Conservation (phyloP, 2,797 vertebrate genomes). For the Pantherophis alleghaniensis region DNA sequence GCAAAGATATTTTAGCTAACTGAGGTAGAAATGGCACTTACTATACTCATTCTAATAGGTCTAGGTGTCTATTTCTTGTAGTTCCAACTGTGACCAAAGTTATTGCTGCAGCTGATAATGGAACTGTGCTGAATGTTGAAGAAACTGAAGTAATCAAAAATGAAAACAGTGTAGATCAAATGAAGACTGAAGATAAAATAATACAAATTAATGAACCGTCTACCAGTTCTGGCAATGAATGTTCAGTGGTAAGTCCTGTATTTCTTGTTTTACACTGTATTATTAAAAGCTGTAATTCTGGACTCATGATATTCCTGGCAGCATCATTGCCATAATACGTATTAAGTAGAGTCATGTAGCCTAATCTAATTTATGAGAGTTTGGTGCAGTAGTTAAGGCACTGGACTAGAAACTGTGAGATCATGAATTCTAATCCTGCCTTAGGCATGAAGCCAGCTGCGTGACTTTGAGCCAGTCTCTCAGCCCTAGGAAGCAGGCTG, state of each 20-base stretch:
- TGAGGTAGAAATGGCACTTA: neutral
- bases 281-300: neutral
- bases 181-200: constrained; percentile 37
- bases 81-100: constrained; percentile 69
- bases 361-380: neutral
- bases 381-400: neutral
- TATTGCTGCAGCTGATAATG: constrained; percentile 61
- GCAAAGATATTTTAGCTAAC: neutral
- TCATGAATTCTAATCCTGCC: neutral
- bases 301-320: neutral
- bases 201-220: constrained; percentile 67
- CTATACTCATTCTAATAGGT: neutral
- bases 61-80: constrained; percentile 27
- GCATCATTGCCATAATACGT: neutral
- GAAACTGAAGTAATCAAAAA: constrained; percentile 59
- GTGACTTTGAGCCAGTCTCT: neutral
- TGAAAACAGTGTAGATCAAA: constrained; percentile 57
- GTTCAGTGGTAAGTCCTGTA: constrained; percentile 60
- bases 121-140: constrained; percentile 63
- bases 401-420: neutral
- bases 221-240: constrained; percentile 66
- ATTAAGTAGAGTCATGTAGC: neutral
- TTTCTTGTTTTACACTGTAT: neutral
- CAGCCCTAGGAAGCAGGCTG: neutral
- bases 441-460: neutral